Percentiles rank a stretch among this genome's conserved stretches.
phyloP scores from a whole-genome alignment of 1,140 invertebrate genomes.

The Daktulosphaira vitifoliae region DNA sequence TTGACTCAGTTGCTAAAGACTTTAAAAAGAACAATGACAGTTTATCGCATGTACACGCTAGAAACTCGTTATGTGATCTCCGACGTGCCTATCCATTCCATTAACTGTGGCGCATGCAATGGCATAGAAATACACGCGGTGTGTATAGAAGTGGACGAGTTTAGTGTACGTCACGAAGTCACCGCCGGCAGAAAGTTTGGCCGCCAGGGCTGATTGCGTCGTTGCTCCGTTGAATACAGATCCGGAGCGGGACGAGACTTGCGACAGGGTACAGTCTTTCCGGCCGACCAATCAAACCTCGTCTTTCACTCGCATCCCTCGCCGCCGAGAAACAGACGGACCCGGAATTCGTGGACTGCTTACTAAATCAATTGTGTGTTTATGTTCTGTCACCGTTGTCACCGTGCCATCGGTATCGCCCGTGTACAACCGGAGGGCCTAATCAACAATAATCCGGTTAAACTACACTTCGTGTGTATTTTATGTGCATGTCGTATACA shows the following conservation, averaged over 20 bases:
- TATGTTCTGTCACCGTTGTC: not conserved
- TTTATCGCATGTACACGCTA: too few relatives aligned
- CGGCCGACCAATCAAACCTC: conserved; percentile 11
- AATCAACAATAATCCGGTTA: conserved; percentile 31
- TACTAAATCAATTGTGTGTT: conserved; percentile 30
- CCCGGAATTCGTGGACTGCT: conserved; percentile 27
- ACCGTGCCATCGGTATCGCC: too few relatives aligned
- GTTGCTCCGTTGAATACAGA: conserved; percentile 28
- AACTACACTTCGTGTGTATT: too few relatives aligned
- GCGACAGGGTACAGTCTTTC: not conserved
- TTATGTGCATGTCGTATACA: too few relatives aligned
- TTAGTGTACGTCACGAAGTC: too few relatives aligned
- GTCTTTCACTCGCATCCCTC: not conserved
- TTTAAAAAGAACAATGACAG: too few relatives aligned
- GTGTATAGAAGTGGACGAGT: too few relatives aligned
- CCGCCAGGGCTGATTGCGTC: conserved; percentile 22
- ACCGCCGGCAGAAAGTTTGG: conserved; percentile 21
- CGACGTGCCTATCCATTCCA: too few relatives aligned
- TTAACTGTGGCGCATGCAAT: too few relatives aligned
- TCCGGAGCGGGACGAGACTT: not conserved
- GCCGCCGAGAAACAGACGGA: not conserved
- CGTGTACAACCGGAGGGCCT: not conserved
- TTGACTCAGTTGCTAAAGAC: too few relatives aligned
- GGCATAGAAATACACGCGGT: too few relatives aligned
- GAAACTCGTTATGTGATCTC: too few relatives aligned